Evolutionary conservation across 2,888 invertebrate genomes (phyloP).

Genomic region (Brenthis daphne): DNA sequence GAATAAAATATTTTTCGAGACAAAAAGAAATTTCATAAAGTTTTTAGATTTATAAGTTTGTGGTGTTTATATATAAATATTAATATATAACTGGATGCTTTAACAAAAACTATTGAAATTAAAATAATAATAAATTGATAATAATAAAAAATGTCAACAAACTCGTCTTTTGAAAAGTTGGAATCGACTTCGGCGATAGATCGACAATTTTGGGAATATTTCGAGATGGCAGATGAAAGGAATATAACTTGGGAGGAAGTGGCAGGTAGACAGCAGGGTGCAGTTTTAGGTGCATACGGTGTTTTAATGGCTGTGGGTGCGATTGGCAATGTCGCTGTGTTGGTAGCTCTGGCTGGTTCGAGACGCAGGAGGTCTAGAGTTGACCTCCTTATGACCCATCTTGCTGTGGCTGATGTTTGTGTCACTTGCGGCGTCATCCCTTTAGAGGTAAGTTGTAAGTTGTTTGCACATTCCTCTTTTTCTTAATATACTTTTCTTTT

Average conservation of each 20-base stretch:
- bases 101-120: too few species aligned
- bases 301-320: conserved; percentile 85
- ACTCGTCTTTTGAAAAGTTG: neutral
- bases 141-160: conserved; percentile 3
- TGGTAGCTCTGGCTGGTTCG: conserved; percentile 84
- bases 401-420: conserved; percentile 90
- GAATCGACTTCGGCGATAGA: conserved; percentile 45
- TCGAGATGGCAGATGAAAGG: conserved; percentile 47
- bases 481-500: neutral
- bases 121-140: neutral
- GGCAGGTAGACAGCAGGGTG: conserved; percentile 54
- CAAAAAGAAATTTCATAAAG: too few species aligned
- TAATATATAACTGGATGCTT: too few species aligned
- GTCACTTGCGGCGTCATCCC: conserved; percentile 92
- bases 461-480: neutral
- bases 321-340: conserved; percentile 87
- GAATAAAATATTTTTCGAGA: too few species aligned
- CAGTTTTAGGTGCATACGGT: conserved; percentile 84
- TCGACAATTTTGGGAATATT: conserved; percentile 67
- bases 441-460: conserved; percentile 78
- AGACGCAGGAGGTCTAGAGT: conserved; percentile 87
- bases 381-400: conserved; percentile 89
- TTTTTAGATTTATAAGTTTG: too few species aligned
- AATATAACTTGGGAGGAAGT: conserved; percentile 41
- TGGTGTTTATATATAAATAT: too few species aligned